Conservation (phyloP, 2,113 vertebrate genomes). For the Hiodon alosoides region DNA sequence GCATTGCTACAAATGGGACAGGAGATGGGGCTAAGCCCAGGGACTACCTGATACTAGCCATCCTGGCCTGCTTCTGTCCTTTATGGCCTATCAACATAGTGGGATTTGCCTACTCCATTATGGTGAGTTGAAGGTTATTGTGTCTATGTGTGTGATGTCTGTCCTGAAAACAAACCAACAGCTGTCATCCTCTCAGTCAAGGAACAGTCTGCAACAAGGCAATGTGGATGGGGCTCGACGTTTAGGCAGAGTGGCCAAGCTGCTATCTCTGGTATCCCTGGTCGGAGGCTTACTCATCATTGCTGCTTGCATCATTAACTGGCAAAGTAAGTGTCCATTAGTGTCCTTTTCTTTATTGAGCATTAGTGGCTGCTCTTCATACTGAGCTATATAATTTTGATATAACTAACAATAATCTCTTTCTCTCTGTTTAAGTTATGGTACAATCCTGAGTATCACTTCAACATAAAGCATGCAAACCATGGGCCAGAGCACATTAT, state of each 20-base stretch:
- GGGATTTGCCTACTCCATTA: slow-evolving; percentile 83
- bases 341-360: not conserved
- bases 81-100: slow-evolving; percentile 92
- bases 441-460: slow-evolving; percentile 13
- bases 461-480: not conserved
- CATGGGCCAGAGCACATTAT: not conserved
- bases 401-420: not conserved
- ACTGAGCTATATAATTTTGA: not conserved
- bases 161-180: not conserved
- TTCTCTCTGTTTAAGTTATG: slow-evolving; percentile 17
- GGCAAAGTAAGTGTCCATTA: slow-evolving; percentile 67
- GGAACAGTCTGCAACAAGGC: slow-evolving; percentile 85
- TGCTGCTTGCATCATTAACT: slow-evolving; percentile 80
- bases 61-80: slow-evolving; percentile 86
- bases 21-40: slow-evolving; percentile 73
- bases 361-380: slow-evolving; percentile 27
- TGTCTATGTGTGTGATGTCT: slow-evolving; percentile 31
- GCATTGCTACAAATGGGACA: slow-evolving; percentile 68
- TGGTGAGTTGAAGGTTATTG: slow-evolving; percentile 63
- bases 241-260: slow-evolving; percentile 81
- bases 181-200: slow-evolving; percentile 59
- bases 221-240: slow-evolving; percentile 84
- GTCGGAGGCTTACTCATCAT: slow-evolving; percentile 82
- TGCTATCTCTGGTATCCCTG: slow-evolving; percentile 78
- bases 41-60: slow-evolving; percentile 81